Conservation (phyloP, 2,797 vertebrate genomes). For the Acanthopagrus latus region DNA sequence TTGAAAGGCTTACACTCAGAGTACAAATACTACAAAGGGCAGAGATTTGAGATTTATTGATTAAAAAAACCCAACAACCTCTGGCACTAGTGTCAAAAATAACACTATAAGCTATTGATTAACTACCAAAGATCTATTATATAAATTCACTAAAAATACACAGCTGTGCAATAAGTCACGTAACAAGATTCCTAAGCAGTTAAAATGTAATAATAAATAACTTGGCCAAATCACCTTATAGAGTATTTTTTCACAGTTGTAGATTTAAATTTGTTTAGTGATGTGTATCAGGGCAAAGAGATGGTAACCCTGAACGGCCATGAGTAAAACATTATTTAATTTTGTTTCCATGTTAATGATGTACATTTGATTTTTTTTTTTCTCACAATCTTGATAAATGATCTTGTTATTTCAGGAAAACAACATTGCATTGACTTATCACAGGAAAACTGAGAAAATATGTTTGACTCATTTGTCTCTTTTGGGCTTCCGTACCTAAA, state of each 20-base stretch:
- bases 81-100: slow-evolving; percentile 9
- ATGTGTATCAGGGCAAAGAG: not conserved
- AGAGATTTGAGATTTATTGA: slow-evolving; percentile 16
- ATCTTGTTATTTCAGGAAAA: too few relatives aligned
- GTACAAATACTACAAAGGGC: slow-evolving; percentile 25
- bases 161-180: slow-evolving; percentile 10
- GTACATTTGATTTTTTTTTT: too few relatives aligned
- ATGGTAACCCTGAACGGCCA: too few relatives aligned
- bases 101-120: slow-evolving; percentile 60
- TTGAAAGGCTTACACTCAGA: slow-evolving; percentile 19
- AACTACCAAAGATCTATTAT: slow-evolving; percentile 61
- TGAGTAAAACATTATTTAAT: too few relatives aligned
- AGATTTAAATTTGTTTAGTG: not conserved
- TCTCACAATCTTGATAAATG: too few relatives aligned
- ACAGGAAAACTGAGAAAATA: too few relatives aligned
- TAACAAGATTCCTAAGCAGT: not conserved
- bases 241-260: not conserved
- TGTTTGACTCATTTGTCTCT: too few relatives aligned
- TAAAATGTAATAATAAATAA: not conserved
- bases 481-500: too few relatives aligned
- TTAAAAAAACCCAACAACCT: slow-evolving; percentile 8
- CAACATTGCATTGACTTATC: too few relatives aligned
- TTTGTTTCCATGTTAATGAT: too few relatives aligned
- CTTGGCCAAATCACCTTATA: not conserved
- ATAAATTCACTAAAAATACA: slow-evolving; percentile 14